phyloP scores from a whole-genome alignment of 2,113 vertebrate genomes.

The Candoia aspera region DNA sequence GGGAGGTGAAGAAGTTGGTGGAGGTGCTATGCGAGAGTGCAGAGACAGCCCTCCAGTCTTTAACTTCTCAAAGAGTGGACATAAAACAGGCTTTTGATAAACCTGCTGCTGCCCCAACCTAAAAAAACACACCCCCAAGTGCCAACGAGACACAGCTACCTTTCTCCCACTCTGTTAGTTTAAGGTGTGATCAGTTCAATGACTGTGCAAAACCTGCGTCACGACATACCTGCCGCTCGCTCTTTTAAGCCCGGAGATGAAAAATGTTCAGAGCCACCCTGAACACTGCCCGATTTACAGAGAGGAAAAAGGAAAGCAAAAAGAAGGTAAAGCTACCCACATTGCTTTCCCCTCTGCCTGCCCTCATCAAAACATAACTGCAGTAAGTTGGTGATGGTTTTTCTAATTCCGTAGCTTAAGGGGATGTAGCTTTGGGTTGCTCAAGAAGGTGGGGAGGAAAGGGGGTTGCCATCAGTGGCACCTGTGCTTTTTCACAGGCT shows the following conservation, averaged over 20 bases:
- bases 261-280: conserved; percentile 39
- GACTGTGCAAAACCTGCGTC: conserved; percentile 90
- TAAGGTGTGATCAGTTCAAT: conserved; percentile 86
- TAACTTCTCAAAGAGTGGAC: conserved; percentile 86
- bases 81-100: conserved; percentile 82
- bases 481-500: neutral
- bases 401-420: conserved; percentile 13
- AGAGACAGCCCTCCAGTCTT: conserved; percentile 81
- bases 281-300: conserved; percentile 74
- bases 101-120: conserved; percentile 76
- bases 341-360: conserved; percentile 19
- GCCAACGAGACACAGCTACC: conserved; percentile 83
- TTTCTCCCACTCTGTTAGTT: conserved; percentile 90
- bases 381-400: neutral
- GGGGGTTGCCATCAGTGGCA: neutral
- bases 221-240: conserved; percentile 82
- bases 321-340: conserved; percentile 44
- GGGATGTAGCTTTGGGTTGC: neutral
- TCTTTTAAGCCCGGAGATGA: conserved; percentile 53
- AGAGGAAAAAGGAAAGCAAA: conserved; percentile 50
- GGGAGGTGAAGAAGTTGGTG: conserved; percentile 48
- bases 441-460: neutral
- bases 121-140: conserved; percentile 76
- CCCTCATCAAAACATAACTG: conserved; percentile 41
- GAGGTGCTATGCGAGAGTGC: neutral